These are phyloP conservation scores for Silurus aristotelis DNA, from an alignment of 2,797 vertebrate genomes.

Conservation along the genomic window DNA sequence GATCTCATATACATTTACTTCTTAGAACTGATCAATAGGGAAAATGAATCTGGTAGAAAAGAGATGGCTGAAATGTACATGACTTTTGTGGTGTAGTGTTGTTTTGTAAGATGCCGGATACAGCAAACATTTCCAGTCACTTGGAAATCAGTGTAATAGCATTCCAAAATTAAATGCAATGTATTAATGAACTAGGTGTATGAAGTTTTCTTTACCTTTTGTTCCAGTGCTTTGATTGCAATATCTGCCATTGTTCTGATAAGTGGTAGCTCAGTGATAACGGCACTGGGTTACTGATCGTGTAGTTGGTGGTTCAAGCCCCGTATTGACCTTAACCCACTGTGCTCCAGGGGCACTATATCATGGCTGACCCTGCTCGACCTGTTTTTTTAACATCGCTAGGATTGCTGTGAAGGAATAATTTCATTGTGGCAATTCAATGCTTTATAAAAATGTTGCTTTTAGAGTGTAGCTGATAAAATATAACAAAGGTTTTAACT, in stretches of 20 bases:
- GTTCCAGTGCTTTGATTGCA: neutral
- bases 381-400: no score
- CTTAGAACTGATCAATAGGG: neutral
- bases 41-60: constrained; percentile 12
- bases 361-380: no score
- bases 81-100: neutral
- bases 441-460: neutral
- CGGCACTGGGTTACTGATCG: no score
- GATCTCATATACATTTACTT: neutral
- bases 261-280: no score
- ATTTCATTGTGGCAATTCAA: no score
- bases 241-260: neutral
- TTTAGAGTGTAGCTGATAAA: neutral
- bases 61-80: constrained; percentile 5
- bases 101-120: neutral
- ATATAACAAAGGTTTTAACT: constrained; percentile 8
- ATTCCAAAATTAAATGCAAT: constrained; percentile 57
- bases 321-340: no score
- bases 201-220: neutral
- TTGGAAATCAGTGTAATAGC: constrained; percentile 41
- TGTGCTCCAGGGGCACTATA: no score
- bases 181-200: constrained; percentile 1
- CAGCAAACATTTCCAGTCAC: neutral
- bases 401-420: no score
- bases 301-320: no score